A percentile compares a stretch with the other conserved stretches of the same genome.
These are phyloP conservation scores for Coryphaenoides rupestris DNA, from an alignment of 2,113 vertebrate species.

Conservation along the genomic window DNA sequence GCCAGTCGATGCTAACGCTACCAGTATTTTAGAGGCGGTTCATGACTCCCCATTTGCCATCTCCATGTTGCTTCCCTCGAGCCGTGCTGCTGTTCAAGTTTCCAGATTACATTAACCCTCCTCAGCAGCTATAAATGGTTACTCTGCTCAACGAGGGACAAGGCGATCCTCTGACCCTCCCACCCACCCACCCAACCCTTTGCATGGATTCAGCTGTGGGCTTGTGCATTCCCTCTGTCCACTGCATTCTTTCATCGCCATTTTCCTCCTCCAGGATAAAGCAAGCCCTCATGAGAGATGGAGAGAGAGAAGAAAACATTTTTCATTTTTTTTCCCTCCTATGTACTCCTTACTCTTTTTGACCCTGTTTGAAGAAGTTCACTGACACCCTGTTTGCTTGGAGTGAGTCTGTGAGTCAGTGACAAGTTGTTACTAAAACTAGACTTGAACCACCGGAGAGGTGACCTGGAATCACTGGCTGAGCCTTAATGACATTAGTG, in stretches of 20 bases:
- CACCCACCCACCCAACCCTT: neutral
- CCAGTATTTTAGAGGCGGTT: too few species aligned
- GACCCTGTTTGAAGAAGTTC: neutral
- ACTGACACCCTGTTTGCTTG: too few species aligned
- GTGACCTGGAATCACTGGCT: too few species aligned
- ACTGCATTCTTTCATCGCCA: constrained; percentile 14
- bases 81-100: constrained; percentile 17
- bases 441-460: too few species aligned
- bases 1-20: too few species aligned
- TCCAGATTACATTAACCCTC: constrained; percentile 32
- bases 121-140: constrained; percentile 28
- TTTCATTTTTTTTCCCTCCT: too few species aligned
- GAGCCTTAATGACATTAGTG: too few species aligned
- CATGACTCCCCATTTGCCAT: neutral
- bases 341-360: neutral
- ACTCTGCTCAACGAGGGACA: constrained; percentile 26
- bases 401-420: too few species aligned
- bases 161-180: constrained; percentile 22
- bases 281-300: neutral
- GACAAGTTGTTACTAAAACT: neutral
- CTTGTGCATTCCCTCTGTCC: constrained; percentile 12
- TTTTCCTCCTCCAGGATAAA: constrained; percentile 16
- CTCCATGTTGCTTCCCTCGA: constrained; percentile 7
- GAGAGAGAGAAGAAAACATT: too few species aligned
- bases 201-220: constrained; percentile 22